A percentile compares a stretch with the other conserved stretches of the same genome.
These are phyloP conservation scores for Orientallactaga bullata DNA, from an alignment of 2,113 vertebrate genomes.

Conservation along the genomic window DNA sequence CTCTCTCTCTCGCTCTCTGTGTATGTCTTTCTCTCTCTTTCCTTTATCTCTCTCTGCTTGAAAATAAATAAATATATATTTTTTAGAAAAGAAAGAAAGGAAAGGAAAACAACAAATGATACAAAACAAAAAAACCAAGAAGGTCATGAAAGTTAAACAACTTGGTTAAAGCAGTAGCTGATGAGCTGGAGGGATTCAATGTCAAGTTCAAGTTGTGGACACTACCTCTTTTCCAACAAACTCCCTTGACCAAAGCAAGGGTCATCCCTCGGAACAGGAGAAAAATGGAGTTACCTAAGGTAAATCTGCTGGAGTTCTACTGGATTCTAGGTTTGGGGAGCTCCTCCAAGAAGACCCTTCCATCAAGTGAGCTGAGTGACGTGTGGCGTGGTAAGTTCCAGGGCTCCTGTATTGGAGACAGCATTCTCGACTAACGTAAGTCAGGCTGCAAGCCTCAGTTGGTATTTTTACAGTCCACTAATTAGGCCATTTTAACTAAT, in stretches of 20 bases:
- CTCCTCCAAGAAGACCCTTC: neutral
- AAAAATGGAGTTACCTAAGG: neutral
- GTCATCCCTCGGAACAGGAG: neutral
- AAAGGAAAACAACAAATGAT: neutral
- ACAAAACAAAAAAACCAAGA: neutral
- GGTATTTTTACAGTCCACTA: constrained; percentile 92
- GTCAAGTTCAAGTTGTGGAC: neutral
- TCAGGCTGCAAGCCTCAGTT: constrained; percentile 90
- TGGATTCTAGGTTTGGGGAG: neutral
- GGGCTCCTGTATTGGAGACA: constrained; percentile 79
- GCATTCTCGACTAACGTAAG: constrained; percentile 82
- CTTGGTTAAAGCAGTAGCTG: neutral
- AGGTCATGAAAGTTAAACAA: neutral
- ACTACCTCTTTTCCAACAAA: neutral
- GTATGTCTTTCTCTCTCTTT: too few relatives aligned
- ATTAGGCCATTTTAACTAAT: constrained; percentile 95
- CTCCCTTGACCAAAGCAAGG: neutral
- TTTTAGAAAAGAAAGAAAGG: neutral
- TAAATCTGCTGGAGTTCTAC: neutral
- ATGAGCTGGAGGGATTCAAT: neutral
- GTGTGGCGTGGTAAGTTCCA: neutral
- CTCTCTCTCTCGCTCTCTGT: too few relatives aligned
- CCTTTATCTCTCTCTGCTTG: too few relatives aligned
- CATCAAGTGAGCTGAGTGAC: neutral
- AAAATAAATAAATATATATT: too few relatives aligned